phyloP scores from a whole-genome alignment of 2,888 invertebrate genomes.

The Drosophila paramelanica region DNA sequence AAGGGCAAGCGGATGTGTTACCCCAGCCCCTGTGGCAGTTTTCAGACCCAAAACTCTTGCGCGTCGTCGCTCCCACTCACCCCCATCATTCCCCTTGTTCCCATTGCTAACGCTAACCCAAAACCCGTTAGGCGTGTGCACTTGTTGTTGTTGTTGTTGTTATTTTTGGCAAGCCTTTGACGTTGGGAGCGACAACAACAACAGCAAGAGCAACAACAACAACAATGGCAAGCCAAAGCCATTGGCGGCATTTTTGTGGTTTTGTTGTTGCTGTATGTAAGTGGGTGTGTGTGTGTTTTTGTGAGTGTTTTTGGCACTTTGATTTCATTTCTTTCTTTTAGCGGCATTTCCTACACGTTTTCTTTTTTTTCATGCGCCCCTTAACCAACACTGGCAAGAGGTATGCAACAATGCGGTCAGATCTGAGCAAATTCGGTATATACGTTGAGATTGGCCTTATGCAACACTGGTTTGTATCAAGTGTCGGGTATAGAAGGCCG shows the following conservation, averaged over 20 bases:
- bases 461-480: neutral
- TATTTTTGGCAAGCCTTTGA: slow-evolving; percentile 53
- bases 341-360: slow-evolving; percentile 4
- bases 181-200: slow-evolving; percentile 27
- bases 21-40: slow-evolving; percentile 37
- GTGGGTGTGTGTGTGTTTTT: slow-evolving; percentile 1
- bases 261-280: slow-evolving; percentile 38
- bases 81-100: too few relatives aligned
- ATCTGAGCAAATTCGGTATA: slow-evolving; percentile 20
- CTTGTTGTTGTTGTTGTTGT: neutral
- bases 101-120: neutral
- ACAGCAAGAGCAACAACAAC: slow-evolving; percentile 40
- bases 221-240: slow-evolving; percentile 47
- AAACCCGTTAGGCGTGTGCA: slow-evolving; percentile 21
- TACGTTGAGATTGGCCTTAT: neutral
- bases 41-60: slow-evolving; percentile 14
- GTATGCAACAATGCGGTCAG: slow-evolving; percentile 38
- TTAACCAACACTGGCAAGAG: slow-evolving; percentile 30
- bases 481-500: neutral
- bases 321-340: slow-evolving; percentile 32
- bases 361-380: neutral
- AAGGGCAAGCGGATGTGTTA: slow-evolving; percentile 80
- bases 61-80: too few relatives aligned
- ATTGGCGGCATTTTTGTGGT: slow-evolving; percentile 76
- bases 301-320: slow-evolving; percentile 38